A percentile compares a stretch with the other conserved stretches of the same genome.
These are phyloP conservation scores for Drosophila mayaguana DNA, from an alignment of 2,888 invertebrate genomes.

Conservation along the genomic window DNA sequence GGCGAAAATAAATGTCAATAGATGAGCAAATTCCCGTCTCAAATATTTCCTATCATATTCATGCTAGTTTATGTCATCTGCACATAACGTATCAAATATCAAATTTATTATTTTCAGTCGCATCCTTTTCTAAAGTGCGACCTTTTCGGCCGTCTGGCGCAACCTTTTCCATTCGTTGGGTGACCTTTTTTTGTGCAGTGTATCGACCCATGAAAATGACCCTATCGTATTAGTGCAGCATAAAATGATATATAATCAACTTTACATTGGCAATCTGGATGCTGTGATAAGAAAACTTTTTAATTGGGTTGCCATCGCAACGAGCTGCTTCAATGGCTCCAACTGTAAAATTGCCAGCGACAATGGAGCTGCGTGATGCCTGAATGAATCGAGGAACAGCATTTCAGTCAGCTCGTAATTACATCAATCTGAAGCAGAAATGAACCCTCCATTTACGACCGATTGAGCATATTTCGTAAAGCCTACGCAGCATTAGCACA, in stretches of 20 bases:
- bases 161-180: constrained; percentile 20
- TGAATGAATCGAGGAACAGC: constrained; percentile 21
- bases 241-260: constrained; percentile 64
- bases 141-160: constrained; percentile 1
- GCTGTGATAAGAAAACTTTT: constrained; percentile 70
- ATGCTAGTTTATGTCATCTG: background rate
- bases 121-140: background rate
- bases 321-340: constrained; percentile 7
- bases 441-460: constrained; percentile 48
- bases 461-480: constrained; percentile 39
- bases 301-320: constrained; percentile 67
- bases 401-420: constrained; percentile 42
- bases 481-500: constrained; percentile 30
- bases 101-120: constrained; percentile 19
- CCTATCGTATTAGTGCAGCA: constrained; percentile 39
- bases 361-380: constrained; percentile 13
- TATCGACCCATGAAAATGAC: constrained; percentile 38
- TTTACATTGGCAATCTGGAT: constrained; percentile 52
- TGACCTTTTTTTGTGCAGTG: constrained; percentile 12
- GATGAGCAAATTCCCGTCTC: background rate
- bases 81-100: constrained; percentile 11
- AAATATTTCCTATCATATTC: background rate
- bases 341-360: constrained; percentile 6
- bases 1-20: constrained; percentile 1
- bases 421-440: constrained; percentile 42